Percentiles rank a stretch among this genome's conserved stretches.
Conservation (phyloP, 2,113 vertebrate genomes). For the Myrmecophaga tridactyla region DNA sequence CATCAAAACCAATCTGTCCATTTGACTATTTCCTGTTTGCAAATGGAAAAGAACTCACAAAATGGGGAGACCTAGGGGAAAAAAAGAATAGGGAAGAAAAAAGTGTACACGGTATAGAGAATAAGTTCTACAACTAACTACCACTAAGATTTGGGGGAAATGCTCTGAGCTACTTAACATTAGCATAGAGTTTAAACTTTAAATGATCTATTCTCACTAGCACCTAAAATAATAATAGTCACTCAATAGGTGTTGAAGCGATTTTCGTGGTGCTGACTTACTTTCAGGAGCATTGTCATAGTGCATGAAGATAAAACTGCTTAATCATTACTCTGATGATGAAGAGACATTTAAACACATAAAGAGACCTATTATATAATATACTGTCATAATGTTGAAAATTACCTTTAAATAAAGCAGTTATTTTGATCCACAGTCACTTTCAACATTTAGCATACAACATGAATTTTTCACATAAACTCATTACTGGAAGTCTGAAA, state of each 20-base stretch:
- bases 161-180: background rate
- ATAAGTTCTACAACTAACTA: background rate
- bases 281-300: background rate
- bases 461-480: background rate
- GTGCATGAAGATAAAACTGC: background rate
- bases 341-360: conserved; percentile 2
- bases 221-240: background rate
- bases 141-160: background rate
- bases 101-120: background rate
- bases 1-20: background rate
- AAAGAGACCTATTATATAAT: background rate
- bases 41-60: background rate
- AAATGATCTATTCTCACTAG: background rate
- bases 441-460: background rate
- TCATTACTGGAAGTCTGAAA: background rate
- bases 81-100: background rate
- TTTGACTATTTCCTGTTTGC: background rate
- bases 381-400: background rate
- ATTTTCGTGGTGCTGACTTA: background rate
- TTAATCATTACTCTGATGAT: background rate
- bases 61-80: background rate
- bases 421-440: background rate
- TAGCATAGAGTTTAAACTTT: background rate
- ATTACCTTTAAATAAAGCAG: background rate
- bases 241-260: background rate